Evolutionary conservation across 2,888 invertebrate species (phyloP).

Genomic region (Metopia argyrocephala): DNA sequence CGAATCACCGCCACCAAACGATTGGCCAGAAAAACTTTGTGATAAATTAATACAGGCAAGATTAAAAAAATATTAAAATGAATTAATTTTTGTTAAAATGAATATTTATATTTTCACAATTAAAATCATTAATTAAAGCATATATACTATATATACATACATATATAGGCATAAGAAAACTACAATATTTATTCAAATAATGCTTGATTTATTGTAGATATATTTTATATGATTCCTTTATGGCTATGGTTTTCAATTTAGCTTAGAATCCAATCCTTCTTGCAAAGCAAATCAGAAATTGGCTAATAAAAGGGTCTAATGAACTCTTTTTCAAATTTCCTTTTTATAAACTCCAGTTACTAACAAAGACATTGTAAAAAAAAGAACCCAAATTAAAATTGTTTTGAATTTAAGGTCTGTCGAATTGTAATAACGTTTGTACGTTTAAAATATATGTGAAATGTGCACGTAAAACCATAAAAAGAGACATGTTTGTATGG

Average conservation of each 20-base stretch:
- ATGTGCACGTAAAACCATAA: neutral
- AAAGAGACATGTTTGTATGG: neutral
- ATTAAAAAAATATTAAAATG: slow-evolving; percentile 50
- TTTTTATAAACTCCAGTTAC: neutral
- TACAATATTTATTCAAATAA: slow-evolving; percentile 19
- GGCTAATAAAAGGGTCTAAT: slow-evolving; percentile 7
- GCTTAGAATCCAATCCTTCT: slow-evolving; percentile 8
- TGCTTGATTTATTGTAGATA: slow-evolving; percentile 27
- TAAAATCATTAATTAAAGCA: slow-evolving; percentile 49
- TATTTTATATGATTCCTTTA: slow-evolving; percentile 2
- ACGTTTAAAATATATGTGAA: neutral
- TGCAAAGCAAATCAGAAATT: slow-evolving; percentile 12
- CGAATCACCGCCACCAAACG: slow-evolving; percentile 95
- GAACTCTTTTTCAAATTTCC: neutral
- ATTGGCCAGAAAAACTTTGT: slow-evolving; percentile 96
- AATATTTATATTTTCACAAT: slow-evolving; percentile 32
- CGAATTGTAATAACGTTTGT: neutral
- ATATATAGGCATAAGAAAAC: slow-evolving; percentile 43
- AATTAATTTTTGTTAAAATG: slow-evolving; percentile 53
- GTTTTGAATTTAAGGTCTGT: neutral
- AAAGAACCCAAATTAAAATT: neutral
- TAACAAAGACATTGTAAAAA: slow-evolving; percentile 11
- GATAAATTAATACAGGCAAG: slow-evolving; percentile 96
- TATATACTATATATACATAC: slow-evolving; percentile 50
- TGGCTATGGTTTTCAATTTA: slow-evolving; percentile 40